Evolutionary conservation across 2,797 vertebrate species (phyloP), one percentile per base, ranked within the genome.

Genomic region (Sparidentex hasta): DNA sequence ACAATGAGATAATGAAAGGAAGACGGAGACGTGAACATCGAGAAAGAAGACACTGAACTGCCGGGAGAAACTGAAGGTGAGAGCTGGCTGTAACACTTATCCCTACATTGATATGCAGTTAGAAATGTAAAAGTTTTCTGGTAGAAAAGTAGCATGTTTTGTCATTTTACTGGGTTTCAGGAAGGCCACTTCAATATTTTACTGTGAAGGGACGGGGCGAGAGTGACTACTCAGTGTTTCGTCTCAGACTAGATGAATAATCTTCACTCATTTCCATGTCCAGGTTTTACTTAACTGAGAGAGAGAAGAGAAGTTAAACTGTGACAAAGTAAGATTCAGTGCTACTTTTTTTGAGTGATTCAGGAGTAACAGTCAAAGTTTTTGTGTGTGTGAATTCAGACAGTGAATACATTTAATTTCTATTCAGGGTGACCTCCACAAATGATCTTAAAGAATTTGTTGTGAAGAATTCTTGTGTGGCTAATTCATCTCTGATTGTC

Each of bases 1-100:
- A 87, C 74, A 50, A 78, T 84, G 76, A 89, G 64, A 89, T 59
- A 50, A 70, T 86, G 85, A 90, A 76, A 87, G 54, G 52, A 81
- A 71, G 74, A 48, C 59, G 7, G 25, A 33, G 65, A 71, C 70
- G 55, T 76, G 88, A 87, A 81, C 48, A 46, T 25, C 13, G 58
- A 87, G 74, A 78, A 71, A 55, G 65, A 71, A 74, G 71, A 74
- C 48, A 51, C 0, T 74, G 54, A 72, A 54, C 61, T 21, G 21
- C 65, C n/a, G 7, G 71, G 43, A 79, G 38, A 75, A 59, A 29
- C 54, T 82, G 41, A 87, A 86, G 90, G 90, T 91, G 68, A 88
- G 84, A 65, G 27, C 11, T 16, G 2, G 58, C 65, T 57, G 11
- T 74, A n/a, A 52, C 56, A 52, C 17, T 38, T 38, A 23, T 38